Conservation (phyloP, 2,797 vertebrate species). For the Periparus ater region DNA sequence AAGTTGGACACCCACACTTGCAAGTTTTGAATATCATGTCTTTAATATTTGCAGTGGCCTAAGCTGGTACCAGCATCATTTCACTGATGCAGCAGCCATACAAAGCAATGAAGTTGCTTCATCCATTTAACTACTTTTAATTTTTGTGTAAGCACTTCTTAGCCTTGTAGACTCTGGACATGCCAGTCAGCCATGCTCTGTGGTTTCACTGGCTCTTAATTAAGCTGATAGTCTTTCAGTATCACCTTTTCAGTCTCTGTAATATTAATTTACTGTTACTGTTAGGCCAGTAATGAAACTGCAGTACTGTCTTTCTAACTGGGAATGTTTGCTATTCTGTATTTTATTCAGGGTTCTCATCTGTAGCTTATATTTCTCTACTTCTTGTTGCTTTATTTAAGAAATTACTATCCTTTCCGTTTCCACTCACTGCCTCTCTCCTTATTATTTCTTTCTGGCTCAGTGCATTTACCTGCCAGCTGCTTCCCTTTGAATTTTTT, state of each 20-base stretch:
- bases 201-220: background rate
- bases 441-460: conserved; percentile 62
- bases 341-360: background rate
- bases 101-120: background rate
- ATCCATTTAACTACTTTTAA: background rate
- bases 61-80: background rate
- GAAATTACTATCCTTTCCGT: conserved; percentile 35
- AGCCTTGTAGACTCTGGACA: background rate
- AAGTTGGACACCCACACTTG: background rate
- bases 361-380: conserved; percentile 25
- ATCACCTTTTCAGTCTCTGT: background rate
- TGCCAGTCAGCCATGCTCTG: background rate
- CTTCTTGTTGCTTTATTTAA: conserved; percentile 56
- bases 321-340: background rate
- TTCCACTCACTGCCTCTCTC: conserved; percentile 58
- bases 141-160: background rate
- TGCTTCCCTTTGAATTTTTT: conserved; percentile 62
- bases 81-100: background rate
- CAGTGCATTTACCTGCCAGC: conserved; percentile 49
- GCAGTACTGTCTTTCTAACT: background rate
- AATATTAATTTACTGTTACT: background rate
- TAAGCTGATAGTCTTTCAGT: background rate
- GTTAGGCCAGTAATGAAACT: background rate
- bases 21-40: background rate
- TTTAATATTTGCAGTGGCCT: background rate